Percentiles rank a stretch among this genome's conserved stretches.
These are phyloP conservation scores for Epinotia demarniana DNA, from an alignment of 2,888 invertebrate genomes.

Conservation along the genomic window DNA sequence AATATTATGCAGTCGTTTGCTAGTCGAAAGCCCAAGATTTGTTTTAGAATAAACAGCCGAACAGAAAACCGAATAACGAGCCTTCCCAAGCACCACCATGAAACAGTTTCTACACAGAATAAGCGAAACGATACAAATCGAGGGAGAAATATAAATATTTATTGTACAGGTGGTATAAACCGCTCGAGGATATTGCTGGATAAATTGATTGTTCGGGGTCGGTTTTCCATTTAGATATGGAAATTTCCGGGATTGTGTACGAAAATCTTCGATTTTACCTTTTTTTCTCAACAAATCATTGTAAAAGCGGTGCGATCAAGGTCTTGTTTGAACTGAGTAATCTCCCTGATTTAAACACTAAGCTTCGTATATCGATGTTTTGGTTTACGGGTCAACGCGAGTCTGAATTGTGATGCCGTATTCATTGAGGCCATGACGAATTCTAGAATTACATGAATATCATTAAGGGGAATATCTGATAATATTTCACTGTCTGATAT, in stretches of 20 bases:
- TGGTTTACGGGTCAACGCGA: slow-evolving; percentile 1
- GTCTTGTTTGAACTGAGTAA: slow-evolving; percentile 57
- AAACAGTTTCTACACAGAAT: slow-evolving; percentile 58
- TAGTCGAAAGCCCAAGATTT: too few species aligned
- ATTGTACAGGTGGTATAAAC: slow-evolving; percentile 84
- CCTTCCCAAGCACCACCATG: slow-evolving; percentile 42
- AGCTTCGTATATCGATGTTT: slow-evolving; percentile 11
- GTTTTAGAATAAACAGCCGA: too few species aligned
- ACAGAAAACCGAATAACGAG: slow-evolving; percentile 36
- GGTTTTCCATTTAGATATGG: slow-evolving; percentile 85
- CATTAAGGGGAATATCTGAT: background rate
- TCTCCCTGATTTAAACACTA: slow-evolving; percentile 52
- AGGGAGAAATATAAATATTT: slow-evolving; percentile 82
- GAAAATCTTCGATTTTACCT: slow-evolving; percentile 81
- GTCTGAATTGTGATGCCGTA: slow-evolving; percentile 27
- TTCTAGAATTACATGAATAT: slow-evolving; percentile 12
- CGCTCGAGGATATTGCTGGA: slow-evolving; percentile 83
- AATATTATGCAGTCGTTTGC: too few species aligned
- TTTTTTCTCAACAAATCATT: slow-evolving; percentile 79
- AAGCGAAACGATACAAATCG: slow-evolving; percentile 72
- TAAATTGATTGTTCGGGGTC: slow-evolving; percentile 85
- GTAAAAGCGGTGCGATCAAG: slow-evolving; percentile 59
- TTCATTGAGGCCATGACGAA: background rate
- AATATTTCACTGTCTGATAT: too few species aligned
- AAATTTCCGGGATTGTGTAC: slow-evolving; percentile 84